These are phyloP conservation scores for Promerops cafer DNA, from an alignment of 2,113 vertebrate species.

Conservation along the genomic window DNA sequence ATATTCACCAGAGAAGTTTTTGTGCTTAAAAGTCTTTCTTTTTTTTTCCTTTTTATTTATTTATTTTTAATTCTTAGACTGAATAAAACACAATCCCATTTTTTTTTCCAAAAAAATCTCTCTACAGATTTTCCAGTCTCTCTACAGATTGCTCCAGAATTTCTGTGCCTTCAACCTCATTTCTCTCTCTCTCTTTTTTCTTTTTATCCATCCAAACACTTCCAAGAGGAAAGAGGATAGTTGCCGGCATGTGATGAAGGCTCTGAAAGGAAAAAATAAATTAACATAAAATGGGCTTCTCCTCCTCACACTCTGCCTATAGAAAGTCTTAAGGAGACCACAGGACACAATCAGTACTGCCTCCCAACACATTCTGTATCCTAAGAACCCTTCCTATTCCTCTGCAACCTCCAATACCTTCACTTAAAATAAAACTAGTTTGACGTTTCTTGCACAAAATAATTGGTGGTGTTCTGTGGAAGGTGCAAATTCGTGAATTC, in stretches of 20 bases:
- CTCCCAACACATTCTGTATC: neutral
- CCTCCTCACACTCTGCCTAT: neutral
- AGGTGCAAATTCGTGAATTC: neutral
- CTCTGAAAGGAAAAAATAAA: neutral
- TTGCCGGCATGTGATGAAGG: neutral
- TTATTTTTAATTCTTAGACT: neutral
- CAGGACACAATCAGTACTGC: neutral
- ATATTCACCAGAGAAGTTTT: neutral
- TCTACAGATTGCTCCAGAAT: neutral
- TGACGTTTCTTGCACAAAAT: neutral
- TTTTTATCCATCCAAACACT: neutral
- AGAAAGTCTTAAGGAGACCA: neutral
- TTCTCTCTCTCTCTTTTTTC: neutral
- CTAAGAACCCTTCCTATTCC: neutral
- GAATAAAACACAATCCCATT: neutral
- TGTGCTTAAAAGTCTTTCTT: fast-evolving
- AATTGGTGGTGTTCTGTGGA: neutral
- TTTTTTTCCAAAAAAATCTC: neutral
- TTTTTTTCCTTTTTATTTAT: neutral
- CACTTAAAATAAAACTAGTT: neutral
- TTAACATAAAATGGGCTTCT: neutral
- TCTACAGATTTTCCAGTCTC: neutral
- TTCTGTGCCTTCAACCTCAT: neutral
- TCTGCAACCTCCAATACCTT: neutral
- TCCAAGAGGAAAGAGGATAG: neutral